Conservation (phyloP, 2,797 vertebrate species). For the Rhadinocentrus ornatus region DNA sequence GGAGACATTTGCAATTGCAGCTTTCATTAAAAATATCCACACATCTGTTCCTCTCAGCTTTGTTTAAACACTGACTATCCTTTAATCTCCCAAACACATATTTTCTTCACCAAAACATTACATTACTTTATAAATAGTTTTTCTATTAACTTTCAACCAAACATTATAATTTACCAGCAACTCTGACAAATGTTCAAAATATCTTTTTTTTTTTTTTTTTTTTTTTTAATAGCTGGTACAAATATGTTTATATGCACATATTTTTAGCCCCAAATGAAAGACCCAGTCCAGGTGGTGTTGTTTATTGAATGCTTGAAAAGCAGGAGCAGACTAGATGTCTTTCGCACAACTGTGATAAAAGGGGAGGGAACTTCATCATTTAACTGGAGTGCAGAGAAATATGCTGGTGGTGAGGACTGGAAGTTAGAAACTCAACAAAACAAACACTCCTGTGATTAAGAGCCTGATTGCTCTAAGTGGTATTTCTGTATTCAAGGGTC, state of each 20-base stretch:
- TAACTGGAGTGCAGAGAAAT: background rate
- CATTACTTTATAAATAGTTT: background rate
- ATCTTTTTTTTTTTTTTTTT: background rate
- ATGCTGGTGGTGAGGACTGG: background rate
- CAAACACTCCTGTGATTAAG: constrained; percentile 18
- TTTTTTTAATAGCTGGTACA: background rate
- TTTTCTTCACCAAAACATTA: background rate
- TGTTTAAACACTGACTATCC: constrained; percentile 3
- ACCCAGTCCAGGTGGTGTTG: constrained; percentile 5
- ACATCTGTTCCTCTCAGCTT: constrained; percentile 26
- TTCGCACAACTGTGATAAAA: constrained; percentile 4
- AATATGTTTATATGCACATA: background rate
- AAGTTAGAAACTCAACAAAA: constrained; percentile 19
- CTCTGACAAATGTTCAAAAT: constrained; percentile 15
- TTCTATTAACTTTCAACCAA: constrained; percentile 30
- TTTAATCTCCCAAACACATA: constrained; percentile 14
- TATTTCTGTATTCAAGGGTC: constrained; percentile 42
- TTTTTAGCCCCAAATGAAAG: constrained; percentile 40
- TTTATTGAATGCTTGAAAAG: constrained; percentile 40
- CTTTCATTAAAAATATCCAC: constrained; percentile 34
- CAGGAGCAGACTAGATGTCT: constrained; percentile 47
- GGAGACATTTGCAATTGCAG: constrained; percentile 24
- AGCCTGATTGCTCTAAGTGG: constrained; percentile 48
- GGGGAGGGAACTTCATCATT: background rate
- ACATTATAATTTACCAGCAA: constrained; percentile 29